phyloP scores from a whole-genome alignment of 2,113 vertebrate species.

The Nycticebus coucang region DNA sequence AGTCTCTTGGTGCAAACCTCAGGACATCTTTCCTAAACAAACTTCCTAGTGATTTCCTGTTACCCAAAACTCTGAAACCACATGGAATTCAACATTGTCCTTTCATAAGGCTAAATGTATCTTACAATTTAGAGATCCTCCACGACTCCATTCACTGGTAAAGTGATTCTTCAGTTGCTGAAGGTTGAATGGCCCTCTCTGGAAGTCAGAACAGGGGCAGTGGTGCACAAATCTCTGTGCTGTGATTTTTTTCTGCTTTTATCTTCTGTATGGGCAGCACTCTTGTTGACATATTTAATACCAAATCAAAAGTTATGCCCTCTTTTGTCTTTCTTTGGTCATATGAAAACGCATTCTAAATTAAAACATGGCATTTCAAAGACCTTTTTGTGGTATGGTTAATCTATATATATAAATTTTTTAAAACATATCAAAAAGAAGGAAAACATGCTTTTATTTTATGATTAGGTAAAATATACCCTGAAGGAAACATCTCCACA shows the following conservation, averaged over 20 bases:
- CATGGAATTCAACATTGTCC: background rate
- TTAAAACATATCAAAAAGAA: background rate
- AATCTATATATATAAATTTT: background rate
- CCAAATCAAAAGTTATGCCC: background rate
- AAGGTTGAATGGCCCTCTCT: conserved; percentile 62
- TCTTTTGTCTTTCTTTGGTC: background rate
- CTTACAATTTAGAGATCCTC: conserved; percentile 34
- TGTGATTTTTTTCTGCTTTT: background rate
- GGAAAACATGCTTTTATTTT: background rate
- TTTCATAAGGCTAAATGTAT: conserved; percentile 64
- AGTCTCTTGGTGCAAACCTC: conserved; percentile 41
- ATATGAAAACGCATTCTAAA: background rate
- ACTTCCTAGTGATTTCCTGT: conserved; percentile 48
- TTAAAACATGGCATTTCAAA: background rate
- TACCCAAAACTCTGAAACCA: conserved; percentile 17
- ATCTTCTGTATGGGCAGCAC: background rate
- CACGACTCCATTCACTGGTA: background rate
- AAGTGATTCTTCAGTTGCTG: conserved; percentile 45
- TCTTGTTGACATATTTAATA: background rate
- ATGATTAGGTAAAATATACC: conserved; percentile 8
- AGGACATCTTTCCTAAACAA: conserved; percentile 56
- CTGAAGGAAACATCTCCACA: background rate
- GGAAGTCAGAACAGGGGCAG: conserved; percentile 38
- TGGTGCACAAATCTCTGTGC: background rate
- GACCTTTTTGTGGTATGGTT: background rate